Percentiles rank a stretch among this genome's conserved stretches.
Conservation (phyloP, 2,888 invertebrate species). For the Ceramica pisi region DNA sequence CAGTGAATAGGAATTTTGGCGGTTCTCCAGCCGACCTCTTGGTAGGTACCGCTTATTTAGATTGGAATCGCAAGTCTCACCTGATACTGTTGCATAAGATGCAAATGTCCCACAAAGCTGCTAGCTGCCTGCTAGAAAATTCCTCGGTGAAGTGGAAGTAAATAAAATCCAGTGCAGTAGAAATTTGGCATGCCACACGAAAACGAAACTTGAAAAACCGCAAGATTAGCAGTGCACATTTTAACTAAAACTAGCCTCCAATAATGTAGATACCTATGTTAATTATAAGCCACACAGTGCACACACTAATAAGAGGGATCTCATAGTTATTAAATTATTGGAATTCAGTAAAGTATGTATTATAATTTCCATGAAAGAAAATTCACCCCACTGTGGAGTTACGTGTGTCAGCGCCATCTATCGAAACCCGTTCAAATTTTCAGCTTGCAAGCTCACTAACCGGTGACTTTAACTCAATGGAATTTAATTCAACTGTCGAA, state of each 20-base stretch:
- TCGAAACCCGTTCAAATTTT: conserved; percentile 7
- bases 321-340: no score
- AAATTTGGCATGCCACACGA: not conserved
- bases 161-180: not conserved
- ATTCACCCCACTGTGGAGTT: not conserved
- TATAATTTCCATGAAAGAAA: no score
- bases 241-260: not conserved
- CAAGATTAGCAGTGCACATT: not conserved
- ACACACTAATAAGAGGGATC: no score
- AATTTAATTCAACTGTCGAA: not conserved
- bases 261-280: no score
- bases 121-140: conserved; percentile 11
- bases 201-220: not conserved
- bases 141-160: conserved; percentile 2
- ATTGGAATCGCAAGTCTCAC: conserved; percentile 59
- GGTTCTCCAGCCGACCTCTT: conserved; percentile 73
- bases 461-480: not conserved
- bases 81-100: conserved; percentile 49
- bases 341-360: no score
- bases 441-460: not conserved
- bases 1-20: conserved; percentile 82
- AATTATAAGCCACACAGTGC: no score
- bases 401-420: conserved; percentile 65
- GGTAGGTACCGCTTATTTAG: conserved; percentile 72
- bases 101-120: conserved; percentile 37